Conservation (phyloP, 2,888 invertebrate species). For the Argyresthia albistria region DNA sequence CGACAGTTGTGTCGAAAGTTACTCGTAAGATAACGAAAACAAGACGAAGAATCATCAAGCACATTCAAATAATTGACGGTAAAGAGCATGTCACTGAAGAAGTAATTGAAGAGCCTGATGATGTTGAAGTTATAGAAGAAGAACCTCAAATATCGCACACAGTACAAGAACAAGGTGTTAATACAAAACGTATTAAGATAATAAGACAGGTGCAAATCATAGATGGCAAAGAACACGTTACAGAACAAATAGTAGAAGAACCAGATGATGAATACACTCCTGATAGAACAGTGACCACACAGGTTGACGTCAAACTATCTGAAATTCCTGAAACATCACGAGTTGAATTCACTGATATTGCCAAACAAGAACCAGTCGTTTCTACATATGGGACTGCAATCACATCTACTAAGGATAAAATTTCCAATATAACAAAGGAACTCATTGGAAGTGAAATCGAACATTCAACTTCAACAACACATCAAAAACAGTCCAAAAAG, state of each 20-base stretch:
- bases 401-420: neutral
- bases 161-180: constrained; percentile 35
- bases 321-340: constrained; percentile 6
- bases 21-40: constrained; percentile 82
- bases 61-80: constrained; percentile 84
- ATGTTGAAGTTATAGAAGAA: constrained; percentile 80
- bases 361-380: constrained; percentile 2
- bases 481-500: constrained; percentile 32
- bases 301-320: constrained; percentile 29
- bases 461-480: constrained; percentile 44
- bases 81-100: constrained; percentile 88
- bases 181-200: constrained; percentile 65
- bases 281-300: constrained; percentile 8
- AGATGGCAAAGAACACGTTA: constrained; percentile 84
- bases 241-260: constrained; percentile 81
- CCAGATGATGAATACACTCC: constrained; percentile 17
- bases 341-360: constrained; percentile 6
- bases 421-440: constrained; percentile 11
- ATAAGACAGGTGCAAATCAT: constrained; percentile 81
- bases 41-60: constrained; percentile 81
- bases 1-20: constrained; percentile 84
- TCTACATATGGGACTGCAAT: neutral
- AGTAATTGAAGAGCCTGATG: constrained; percentile 87
- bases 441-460: constrained; percentile 12
- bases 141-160: constrained; percentile 46